phyloP scores from a whole-genome alignment of 2,797 vertebrate species.

The Mus spretus region DNA sequence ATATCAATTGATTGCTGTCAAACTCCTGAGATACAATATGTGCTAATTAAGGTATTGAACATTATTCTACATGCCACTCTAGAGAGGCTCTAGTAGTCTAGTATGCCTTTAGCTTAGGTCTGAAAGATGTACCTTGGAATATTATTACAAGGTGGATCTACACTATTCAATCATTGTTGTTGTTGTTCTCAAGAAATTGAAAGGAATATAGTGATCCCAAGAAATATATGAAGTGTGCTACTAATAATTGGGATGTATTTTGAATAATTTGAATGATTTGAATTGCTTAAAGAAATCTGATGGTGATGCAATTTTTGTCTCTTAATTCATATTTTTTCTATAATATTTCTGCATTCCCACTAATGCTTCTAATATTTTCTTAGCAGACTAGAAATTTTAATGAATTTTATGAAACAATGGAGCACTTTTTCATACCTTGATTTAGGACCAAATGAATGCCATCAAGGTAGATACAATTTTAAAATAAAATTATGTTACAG shows the following conservation, averaged over 20 bases:
- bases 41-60: conserved; percentile 19
- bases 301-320: background rate
- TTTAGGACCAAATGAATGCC: background rate
- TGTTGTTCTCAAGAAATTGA: conserved; percentile 35
- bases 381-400: conserved; percentile 10
- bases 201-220: background rate
- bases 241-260: background rate
- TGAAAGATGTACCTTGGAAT: background rate
- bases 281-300: background rate
- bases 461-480: background rate
- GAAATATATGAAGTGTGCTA: background rate
- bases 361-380: background rate
- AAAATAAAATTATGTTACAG: background rate
- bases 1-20: conserved; percentile 10
- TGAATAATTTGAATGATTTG: background rate
- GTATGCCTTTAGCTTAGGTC: background rate
- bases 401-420: background rate
- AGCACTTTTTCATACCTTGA: background rate
- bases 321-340: conserved; percentile 14
- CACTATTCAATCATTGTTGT: conserved; percentile 21
- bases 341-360: conserved; percentile 18
- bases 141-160: background rate
- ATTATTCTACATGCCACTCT: background rate
- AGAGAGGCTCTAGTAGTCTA: background rate
- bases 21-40: conserved; percentile 7